Evolutionary conservation across 2,888 invertebrate species (phyloP).

Genomic region (Chaetogeoica ovagalla): DNA sequence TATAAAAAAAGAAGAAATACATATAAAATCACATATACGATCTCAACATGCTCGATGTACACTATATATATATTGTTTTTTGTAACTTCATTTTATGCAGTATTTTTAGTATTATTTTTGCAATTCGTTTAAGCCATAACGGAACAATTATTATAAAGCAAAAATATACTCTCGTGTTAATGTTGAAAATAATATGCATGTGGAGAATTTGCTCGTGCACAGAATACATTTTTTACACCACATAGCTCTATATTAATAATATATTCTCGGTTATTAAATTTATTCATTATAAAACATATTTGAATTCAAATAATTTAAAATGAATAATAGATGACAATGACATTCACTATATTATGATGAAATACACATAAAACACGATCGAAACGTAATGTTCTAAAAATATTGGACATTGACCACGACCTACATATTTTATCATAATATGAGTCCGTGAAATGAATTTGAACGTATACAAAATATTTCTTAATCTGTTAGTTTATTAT

Average conservation of each 20-base stretch:
- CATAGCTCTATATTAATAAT: not conserved
- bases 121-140: not conserved
- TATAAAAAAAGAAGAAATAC: no score
- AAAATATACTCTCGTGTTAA: not conserved
- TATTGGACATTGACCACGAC: constrained; percentile 47
- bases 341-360: constrained; percentile 45
- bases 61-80: not conserved
- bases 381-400: constrained; percentile 43
- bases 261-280: not conserved
- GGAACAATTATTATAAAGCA: not conserved
- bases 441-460: constrained; percentile 13
- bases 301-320: constrained; percentile 1
- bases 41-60: no score
- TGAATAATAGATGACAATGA: not conserved
- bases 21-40: no score
- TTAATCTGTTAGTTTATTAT: constrained; percentile 45
- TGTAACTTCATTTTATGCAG: constrained; percentile 12
- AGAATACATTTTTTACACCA: not conserved
- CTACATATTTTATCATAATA: constrained; percentile 3
- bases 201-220: not conserved
- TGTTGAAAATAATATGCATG: not conserved
- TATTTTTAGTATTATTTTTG: not conserved
- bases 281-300: not conserved
- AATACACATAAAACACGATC: constrained; percentile 30
- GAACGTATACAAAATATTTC: constrained; percentile 36